Base-by-base conservation (phyloP, 2,797 vertebrate genomes). In the Microcaecilia unicolor region DNA sequence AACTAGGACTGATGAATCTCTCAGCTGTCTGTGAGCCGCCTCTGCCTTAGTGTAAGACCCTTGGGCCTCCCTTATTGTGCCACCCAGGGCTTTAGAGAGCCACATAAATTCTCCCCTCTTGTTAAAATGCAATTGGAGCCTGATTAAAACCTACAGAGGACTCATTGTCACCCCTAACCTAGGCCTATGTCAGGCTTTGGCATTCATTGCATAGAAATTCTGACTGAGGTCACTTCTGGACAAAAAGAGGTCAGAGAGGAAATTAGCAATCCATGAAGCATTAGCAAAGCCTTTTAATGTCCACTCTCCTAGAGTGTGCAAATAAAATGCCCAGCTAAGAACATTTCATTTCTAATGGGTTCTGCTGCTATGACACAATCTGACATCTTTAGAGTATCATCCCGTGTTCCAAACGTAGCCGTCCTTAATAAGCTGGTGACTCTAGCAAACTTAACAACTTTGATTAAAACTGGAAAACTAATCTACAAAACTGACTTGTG, bases 261-360 rank as follows among this genome's bases (percentile, higher is more conserved):
- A 91, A 91, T 90, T 91, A 91, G 88, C 82, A 76, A 87, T 83
- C 87, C 87, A 76, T 91, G 87, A 91, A 89, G 84, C 58, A 59
- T 83, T 80, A 80, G 81, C 80, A 76, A 83, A 76, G 70, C 62
- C 70, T 73, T 81, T 77, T 80, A 78, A 78, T 44, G 70, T 82
- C 80, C 76, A 72, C 75, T 79, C 73, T 55, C 51, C 69, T 73
- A 73, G 53, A 60, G 55, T 81, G 84, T 85, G 83, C 79, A 90
- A 85, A 90, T 86, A 87, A 85, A 75, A 87, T 71, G 69, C 61
- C 78, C 78, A 73, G 60, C 43, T 14, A 60, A 70, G 72, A 69
- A 48, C 40, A 18, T 36, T 46, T 47, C 48, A 5, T 42, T 53
- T 40, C 72, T 52, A 64, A 70, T 56, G 63, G 69, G 72, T 71